A percentile compares a stretch with the other conserved stretches of the same genome.
These are phyloP conservation scores for Paraplagusia blochii DNA, from an alignment of 2,113 vertebrate species.

Conservation along the genomic window DNA sequence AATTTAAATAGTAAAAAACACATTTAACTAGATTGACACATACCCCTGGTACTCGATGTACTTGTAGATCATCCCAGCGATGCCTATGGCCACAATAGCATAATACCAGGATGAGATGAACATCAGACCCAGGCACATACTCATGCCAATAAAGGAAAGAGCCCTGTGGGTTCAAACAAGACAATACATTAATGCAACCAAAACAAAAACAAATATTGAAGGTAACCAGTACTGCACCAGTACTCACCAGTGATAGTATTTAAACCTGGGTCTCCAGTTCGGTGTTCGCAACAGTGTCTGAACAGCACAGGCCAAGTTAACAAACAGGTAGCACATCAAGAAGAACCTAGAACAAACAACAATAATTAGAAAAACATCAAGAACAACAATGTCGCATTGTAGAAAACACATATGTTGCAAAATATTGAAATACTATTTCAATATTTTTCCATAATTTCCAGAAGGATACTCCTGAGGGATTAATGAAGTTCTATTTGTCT, in stretches of 20 bases:
- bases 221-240: not conserved
- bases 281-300: conserved; percentile 94
- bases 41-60: conserved; percentile 99
- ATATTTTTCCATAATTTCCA: too few species aligned
- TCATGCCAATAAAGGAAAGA: conserved; percentile 96
- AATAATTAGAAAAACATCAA: not conserved
- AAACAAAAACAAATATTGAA: not conserved
- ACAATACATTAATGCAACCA: not conserved
- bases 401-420: too few species aligned
- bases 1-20: not conserved
- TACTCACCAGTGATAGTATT: conserved; percentile 96
- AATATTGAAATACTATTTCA: too few species aligned
- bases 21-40: conserved; percentile 55
- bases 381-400: too few species aligned
- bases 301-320: conserved; percentile 96
- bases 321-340: conserved; percentile 98
- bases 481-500: too few species aligned
- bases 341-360: conserved; percentile 84
- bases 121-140: conserved; percentile 95
- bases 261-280: conserved; percentile 96
- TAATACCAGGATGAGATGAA: conserved; percentile 99
- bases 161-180: conserved; percentile 74
- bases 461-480: too few species aligned
- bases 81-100: conserved; percentile 94
- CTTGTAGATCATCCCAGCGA: conserved; percentile 99